Conservation (phyloP, 2,113 vertebrate species). For the Gobio gobio region DNA sequence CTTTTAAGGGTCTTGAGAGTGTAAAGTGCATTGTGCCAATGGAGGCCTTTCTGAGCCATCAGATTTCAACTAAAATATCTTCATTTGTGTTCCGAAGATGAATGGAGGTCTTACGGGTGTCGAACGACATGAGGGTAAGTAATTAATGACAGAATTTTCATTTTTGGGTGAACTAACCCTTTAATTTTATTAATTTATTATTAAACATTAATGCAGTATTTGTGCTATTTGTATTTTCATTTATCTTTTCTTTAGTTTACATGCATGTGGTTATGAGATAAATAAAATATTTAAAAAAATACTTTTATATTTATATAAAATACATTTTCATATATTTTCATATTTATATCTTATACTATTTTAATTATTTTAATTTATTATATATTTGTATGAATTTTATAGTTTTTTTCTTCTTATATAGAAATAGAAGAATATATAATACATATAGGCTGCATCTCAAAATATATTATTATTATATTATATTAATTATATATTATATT, state of each 20-base stretch:
- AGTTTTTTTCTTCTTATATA: background rate
- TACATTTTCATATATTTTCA: background rate
- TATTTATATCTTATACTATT: background rate
- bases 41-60: too few species aligned
- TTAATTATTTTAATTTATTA: background rate
- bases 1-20: too few species aligned
- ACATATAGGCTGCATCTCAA: background rate
- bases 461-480: background rate
- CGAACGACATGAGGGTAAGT: too few species aligned
- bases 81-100: too few species aligned
- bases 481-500: too few species aligned
- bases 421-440: background rate
- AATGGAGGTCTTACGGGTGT: too few species aligned
- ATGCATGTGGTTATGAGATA: background rate
- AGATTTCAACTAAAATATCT: too few species aligned
- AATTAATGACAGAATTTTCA: too few species aligned
- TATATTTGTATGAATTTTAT: background rate
- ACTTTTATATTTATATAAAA: background rate
- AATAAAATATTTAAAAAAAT: background rate
- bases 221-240: background rate
- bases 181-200: background rate
- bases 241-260: background rate
- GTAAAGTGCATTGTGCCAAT: too few species aligned
- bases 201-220: background rate
- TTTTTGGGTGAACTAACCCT: too few species aligned